Conservation (phyloP, 2,113 vertebrate species). For the Eubucco bourcierii region DNA sequence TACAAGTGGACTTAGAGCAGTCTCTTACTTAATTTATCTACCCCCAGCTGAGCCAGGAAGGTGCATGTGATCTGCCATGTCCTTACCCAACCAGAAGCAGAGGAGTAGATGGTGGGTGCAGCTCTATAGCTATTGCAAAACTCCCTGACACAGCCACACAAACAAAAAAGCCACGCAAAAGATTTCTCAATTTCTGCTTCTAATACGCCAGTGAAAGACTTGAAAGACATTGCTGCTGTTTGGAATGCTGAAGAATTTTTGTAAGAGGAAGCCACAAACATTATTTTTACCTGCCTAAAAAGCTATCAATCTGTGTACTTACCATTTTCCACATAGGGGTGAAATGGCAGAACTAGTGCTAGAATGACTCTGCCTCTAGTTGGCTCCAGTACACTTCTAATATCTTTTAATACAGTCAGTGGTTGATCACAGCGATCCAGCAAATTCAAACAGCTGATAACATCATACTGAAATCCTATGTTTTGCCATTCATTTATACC, state of each 20-base stretch:
- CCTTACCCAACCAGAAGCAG: background rate
- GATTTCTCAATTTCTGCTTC: background rate
- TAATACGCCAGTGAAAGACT: background rate
- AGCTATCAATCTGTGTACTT: constrained; percentile 58
- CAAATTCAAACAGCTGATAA: constrained; percentile 98
- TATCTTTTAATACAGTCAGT: constrained; percentile 87
- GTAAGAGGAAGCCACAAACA: background rate
- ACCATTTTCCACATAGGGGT: constrained; percentile 95
- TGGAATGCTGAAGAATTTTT: background rate
- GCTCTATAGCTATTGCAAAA: background rate
- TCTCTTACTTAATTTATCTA: background rate
- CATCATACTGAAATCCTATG: constrained; percentile 89
- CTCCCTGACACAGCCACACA: background rate
- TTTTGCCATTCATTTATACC: constrained; percentile 93
- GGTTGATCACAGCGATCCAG: constrained; percentile 95
- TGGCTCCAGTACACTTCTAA: constrained; percentile 86
- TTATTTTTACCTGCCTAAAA: background rate
- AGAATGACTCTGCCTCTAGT: constrained; percentile 88
- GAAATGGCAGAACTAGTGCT: constrained; percentile 92
- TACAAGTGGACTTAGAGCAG: background rate
- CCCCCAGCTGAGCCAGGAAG: constrained; percentile 15
- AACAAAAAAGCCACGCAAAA: background rate
- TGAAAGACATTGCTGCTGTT: background rate
- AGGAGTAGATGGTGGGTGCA: background rate
- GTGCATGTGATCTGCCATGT: background rate